These are phyloP conservation scores for Penelope pileata DNA, from an alignment of 2,113 vertebrate genomes.

Conservation along the genomic window DNA sequence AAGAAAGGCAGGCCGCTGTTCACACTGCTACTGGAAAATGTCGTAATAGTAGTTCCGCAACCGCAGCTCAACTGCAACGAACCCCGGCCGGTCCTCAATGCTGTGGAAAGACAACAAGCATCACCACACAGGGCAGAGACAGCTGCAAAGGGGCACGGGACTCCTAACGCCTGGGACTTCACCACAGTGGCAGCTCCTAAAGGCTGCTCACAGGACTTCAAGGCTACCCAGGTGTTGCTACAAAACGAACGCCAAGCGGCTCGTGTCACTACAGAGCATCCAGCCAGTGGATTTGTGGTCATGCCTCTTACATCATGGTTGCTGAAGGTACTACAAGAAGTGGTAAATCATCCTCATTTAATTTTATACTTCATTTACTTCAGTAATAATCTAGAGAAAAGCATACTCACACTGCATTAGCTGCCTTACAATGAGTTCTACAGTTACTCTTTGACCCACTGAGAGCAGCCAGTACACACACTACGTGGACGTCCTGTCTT, in stretches of 20 bases:
- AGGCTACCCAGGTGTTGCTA: background rate
- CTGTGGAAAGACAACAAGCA: slow-evolving; percentile 68
- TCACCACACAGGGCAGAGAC: background rate
- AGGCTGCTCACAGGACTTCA: background rate
- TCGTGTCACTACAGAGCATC: background rate
- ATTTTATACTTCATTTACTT: background rate
- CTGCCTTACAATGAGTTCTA: background rate
- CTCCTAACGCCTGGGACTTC: no score
- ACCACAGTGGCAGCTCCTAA: background rate
- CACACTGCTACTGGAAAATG: slow-evolving; percentile 81
- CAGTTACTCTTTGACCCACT: background rate
- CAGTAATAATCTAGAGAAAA: background rate
- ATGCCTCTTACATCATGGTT: background rate
- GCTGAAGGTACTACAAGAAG: background rate
- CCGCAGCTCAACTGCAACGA: slow-evolving; percentile 83
- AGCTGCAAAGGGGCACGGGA: background rate
- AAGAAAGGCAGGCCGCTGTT: background rate
- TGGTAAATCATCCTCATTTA: background rate
- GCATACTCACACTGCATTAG: background rate
- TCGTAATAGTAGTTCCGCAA: slow-evolving; percentile 94
- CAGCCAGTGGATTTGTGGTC: background rate
- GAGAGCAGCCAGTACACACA: background rate
- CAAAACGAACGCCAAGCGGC: background rate
- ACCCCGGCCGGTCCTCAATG: slow-evolving; percentile 83
- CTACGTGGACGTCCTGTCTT: background rate